Conservation (phyloP, 2,888 invertebrate species). For the Dusona sp. region DNA sequence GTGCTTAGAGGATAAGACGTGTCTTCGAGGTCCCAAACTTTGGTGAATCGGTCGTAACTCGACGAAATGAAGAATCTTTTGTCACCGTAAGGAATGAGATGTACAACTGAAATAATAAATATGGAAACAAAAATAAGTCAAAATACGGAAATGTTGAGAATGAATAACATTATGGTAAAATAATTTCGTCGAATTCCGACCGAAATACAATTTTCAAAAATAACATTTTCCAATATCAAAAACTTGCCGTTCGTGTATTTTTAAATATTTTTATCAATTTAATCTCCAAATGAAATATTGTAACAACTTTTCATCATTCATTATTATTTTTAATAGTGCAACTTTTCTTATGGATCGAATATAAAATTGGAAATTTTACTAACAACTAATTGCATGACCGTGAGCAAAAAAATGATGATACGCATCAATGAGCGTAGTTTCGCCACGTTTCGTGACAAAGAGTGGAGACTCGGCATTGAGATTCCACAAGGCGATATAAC, state of each 20-base stretch:
- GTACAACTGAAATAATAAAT: conserved; percentile 79
- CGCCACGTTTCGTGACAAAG: conserved; percentile 83
- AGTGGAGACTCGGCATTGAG: conserved; percentile 86
- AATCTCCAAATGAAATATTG: not conserved
- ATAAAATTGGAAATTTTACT: conserved; percentile 62
- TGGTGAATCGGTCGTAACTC: conserved; percentile 88
- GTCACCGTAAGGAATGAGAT: conserved; percentile 85
- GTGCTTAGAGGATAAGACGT: conserved; percentile 81
- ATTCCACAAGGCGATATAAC: conserved; percentile 89
- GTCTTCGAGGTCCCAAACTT: conserved; percentile 89
- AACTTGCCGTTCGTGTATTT: not conserved
- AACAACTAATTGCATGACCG: conserved; percentile 87
- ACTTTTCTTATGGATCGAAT: not conserved
- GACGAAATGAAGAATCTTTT: conserved; percentile 89
- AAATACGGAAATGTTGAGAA: not conserved
- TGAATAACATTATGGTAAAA: no score
- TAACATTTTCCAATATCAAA: not conserved
- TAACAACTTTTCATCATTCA: not conserved
- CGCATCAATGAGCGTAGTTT: conserved; percentile 86
- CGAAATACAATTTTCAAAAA: no score
- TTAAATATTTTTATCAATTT: not conserved
- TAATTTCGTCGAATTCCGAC: no score
- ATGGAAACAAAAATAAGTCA: no score
- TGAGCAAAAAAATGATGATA: conserved; percentile 88
- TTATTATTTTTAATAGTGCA: not conserved